Percentiles rank a stretch among this genome's conserved stretches.
Conservation (phyloP, 2,113 vertebrate species). For the Lucifuga dentata region DNA sequence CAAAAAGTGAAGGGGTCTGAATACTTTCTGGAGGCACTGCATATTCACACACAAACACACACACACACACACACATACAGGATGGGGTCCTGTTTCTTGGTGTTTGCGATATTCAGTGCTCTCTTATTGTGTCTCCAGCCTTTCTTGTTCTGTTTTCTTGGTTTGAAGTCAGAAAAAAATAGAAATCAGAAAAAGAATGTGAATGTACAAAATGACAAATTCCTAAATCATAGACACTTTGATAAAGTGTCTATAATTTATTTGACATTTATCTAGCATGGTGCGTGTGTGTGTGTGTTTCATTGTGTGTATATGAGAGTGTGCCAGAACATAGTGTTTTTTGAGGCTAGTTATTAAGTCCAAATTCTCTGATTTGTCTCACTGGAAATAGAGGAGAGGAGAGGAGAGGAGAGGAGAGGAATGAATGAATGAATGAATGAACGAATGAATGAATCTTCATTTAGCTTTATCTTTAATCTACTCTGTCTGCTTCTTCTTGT, state of each 20-base stretch:
- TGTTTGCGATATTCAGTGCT: slow-evolving; percentile 1
- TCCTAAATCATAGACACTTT: slow-evolving; percentile 47
- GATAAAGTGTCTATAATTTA: slow-evolving; percentile 17
- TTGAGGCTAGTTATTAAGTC: slow-evolving; percentile 51
- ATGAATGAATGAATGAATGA: no score
- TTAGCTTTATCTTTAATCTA: slow-evolving; percentile 36
- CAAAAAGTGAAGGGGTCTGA: no score
- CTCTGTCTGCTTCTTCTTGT: slow-evolving; percentile 37
- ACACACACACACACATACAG: background rate
- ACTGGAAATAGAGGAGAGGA: slow-evolving; percentile 14
- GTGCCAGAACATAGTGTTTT: slow-evolving; percentile 48
- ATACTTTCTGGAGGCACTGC: no score
- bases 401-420: slow-evolving; percentile 8
- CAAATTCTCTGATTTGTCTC: slow-evolving; percentile 43
- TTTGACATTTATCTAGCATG: slow-evolving; percentile 30
- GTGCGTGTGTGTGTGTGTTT: background rate
- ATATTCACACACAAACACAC: no score
- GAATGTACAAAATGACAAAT: slow-evolving; percentile 44
- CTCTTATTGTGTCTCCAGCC: background rate
- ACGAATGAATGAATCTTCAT: slow-evolving; percentile 2
- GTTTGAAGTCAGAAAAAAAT: background rate
- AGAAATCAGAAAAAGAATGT: slow-evolving; percentile 1
- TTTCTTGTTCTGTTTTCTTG: slow-evolving; percentile 21
- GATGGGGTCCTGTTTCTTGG: background rate
- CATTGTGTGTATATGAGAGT: slow-evolving; percentile 9